Conservation (phyloP, 2,113 vertebrate species). For the Prochilodus magdalenae region DNA sequence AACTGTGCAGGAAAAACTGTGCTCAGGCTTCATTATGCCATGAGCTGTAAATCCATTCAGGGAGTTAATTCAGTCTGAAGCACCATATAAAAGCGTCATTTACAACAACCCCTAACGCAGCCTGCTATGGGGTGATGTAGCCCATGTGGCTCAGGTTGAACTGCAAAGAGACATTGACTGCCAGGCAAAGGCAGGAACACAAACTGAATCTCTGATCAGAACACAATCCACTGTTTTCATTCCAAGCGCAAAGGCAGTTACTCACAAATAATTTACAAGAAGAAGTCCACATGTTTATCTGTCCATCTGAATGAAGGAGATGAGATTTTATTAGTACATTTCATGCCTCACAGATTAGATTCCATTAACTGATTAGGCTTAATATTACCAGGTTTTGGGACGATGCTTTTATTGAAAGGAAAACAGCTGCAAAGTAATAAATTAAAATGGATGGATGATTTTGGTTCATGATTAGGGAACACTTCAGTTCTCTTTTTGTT, state of each 20-base stretch:
- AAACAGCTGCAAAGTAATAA: background rate
- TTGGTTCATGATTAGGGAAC: background rate
- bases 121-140: slow-evolving; percentile 21
- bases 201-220: background rate
- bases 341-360: background rate
- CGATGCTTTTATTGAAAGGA: slow-evolving; percentile 13
- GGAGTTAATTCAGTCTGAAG: slow-evolving; percentile 55
- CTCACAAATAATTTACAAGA: background rate
- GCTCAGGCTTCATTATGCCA: slow-evolving; percentile 47
- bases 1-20: slow-evolving; percentile 45
- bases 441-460: background rate
- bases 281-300: background rate
- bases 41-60: slow-evolving; percentile 44
- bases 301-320: background rate
- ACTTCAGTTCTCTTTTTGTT: background rate
- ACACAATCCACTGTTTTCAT: background rate
- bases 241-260: background rate
- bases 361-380: background rate
- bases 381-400: background rate
- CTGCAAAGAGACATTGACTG: slow-evolving; percentile 11
- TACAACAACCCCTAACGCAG: slow-evolving; percentile 26
- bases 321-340: background rate
- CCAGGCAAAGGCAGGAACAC: background rate
- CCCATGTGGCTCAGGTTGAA: slow-evolving; percentile 13
- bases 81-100: slow-evolving; percentile 52